Percentiles rank a stretch among this genome's conserved stretches.
Conservation (phyloP, 2,888 invertebrate genomes). For the Invenusta paracnida region DNA sequence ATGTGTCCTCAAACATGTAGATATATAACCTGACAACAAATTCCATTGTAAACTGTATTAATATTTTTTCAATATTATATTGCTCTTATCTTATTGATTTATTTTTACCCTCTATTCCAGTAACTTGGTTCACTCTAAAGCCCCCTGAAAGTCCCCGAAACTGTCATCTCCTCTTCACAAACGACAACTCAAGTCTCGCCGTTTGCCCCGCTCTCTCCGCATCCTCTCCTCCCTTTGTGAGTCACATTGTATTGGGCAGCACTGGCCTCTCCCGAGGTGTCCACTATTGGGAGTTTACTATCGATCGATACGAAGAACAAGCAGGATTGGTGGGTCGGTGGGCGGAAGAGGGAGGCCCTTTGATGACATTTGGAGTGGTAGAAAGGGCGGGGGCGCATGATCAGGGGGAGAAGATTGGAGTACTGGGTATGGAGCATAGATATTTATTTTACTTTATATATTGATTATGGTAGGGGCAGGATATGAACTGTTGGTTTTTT, state of each 20-base stretch:
- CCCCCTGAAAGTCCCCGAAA: too few species aligned
- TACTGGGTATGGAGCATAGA: too few species aligned
- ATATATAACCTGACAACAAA: neutral
- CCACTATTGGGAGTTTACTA: slow-evolving; percentile 90
- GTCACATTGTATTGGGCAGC: slow-evolving; percentile 82
- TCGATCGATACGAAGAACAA: slow-evolving; percentile 89
- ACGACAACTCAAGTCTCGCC: slow-evolving; percentile 78
- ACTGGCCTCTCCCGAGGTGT: slow-evolving; percentile 89
- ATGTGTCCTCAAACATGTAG: too few species aligned
- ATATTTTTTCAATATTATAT: neutral
- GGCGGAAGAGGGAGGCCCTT: slow-evolving; percentile 94
- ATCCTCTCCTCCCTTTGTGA: slow-evolving; percentile 85
- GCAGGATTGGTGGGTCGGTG: slow-evolving; percentile 97
- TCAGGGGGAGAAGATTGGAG: too few species aligned
- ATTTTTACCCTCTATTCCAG: slow-evolving; percentile 49
- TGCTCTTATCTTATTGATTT: neutral
- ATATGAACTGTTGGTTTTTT: too few species aligned
- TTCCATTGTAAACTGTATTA: neutral
- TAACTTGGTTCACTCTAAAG: slow-evolving; percentile 83
- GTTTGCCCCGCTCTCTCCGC: too few species aligned
- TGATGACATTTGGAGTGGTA: slow-evolving; percentile 89
- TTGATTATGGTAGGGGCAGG: too few species aligned
- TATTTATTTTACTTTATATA: too few species aligned
- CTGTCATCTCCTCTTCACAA: too few species aligned
- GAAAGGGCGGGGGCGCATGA: slow-evolving; percentile 81